These are phyloP conservation scores for Torymus texanus DNA, from an alignment of 2,888 invertebrate species.

Conservation along the genomic window DNA sequence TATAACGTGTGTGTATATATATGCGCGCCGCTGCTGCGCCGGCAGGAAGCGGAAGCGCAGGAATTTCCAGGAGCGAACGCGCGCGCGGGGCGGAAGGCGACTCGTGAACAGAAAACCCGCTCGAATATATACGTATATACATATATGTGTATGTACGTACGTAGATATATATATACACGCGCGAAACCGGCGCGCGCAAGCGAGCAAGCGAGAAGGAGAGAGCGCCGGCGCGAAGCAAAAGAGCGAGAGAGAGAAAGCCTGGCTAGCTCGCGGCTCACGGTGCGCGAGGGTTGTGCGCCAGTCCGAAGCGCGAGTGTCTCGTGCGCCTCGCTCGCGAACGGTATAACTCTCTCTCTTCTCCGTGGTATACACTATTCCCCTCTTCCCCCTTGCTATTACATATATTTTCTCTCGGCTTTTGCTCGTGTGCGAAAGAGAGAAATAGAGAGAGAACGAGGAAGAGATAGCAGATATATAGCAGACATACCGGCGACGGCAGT, in stretches of 20 bases:
- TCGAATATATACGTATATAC: too few relatives aligned
- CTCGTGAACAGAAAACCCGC: too few relatives aligned
- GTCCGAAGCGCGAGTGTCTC: slow-evolving; percentile 37
- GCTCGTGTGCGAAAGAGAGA: background rate
- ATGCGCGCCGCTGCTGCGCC: background rate
- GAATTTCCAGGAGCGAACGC: slow-evolving; percentile 23
- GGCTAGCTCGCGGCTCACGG: too few relatives aligned
- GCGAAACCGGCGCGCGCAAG: slow-evolving; percentile 25
- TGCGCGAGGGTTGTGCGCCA: slow-evolving; percentile 1
- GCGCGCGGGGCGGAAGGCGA: background rate
- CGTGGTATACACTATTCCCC: too few relatives aligned
- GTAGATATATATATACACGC: too few relatives aligned
- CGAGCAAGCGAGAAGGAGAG: background rate
- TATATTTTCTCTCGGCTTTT: background rate
- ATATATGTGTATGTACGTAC: too few relatives aligned
- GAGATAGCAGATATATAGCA: too few relatives aligned
- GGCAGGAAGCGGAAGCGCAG: slow-evolving; percentile 42
- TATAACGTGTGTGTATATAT: background rate
- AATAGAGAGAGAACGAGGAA: background rate
- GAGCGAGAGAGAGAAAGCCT: background rate
- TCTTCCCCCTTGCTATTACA: too few relatives aligned
- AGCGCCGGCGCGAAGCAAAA: slow-evolving; percentile 1
- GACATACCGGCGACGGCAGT: too few relatives aligned
- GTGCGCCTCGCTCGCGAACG: slow-evolving; percentile 44
- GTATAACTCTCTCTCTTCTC: slow-evolving; percentile 1